Conservation (phyloP, 2,888 invertebrate genomes). For the Prosapia bicincta region DNA sequence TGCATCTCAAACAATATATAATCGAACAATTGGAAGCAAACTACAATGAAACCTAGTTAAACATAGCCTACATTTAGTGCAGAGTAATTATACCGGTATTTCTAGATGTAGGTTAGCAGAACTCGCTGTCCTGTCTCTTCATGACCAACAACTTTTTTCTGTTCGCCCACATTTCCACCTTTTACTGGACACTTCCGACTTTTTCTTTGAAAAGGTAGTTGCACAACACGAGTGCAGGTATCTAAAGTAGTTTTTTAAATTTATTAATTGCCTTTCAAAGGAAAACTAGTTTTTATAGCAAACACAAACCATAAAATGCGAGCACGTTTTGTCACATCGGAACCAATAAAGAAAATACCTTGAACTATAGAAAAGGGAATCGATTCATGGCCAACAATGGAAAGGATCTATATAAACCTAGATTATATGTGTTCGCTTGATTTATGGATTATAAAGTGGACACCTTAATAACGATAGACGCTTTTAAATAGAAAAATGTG, state of each 20-base stretch:
- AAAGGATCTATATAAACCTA: not conserved
- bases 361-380: not conserved
- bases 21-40: too few relatives aligned
- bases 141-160: not conserved
- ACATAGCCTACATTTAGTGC: too few relatives aligned
- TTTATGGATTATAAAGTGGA: not conserved
- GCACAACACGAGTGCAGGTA: not conserved
- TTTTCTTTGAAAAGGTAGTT: not conserved
- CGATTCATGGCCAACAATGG: not conserved
- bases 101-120: too few relatives aligned
- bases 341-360: not conserved
- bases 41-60: too few relatives aligned
- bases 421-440: not conserved
- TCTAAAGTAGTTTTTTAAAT: not conserved
- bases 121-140: too few relatives aligned
- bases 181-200: not conserved
- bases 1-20: too few relatives aligned
- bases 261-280: not conserved
- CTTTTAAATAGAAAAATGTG: too few relatives aligned
- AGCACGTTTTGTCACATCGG: not conserved
- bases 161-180: not conserved
- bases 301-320: not conserved
- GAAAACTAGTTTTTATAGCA: not conserved
- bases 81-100: too few relatives aligned
- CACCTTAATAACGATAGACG: too few relatives aligned